Evolutionary conservation across 2,113 vertebrate species (phyloP), one percentile per base, ranked within the genome.

Genomic region (Hydrolagus affinis): DNA sequence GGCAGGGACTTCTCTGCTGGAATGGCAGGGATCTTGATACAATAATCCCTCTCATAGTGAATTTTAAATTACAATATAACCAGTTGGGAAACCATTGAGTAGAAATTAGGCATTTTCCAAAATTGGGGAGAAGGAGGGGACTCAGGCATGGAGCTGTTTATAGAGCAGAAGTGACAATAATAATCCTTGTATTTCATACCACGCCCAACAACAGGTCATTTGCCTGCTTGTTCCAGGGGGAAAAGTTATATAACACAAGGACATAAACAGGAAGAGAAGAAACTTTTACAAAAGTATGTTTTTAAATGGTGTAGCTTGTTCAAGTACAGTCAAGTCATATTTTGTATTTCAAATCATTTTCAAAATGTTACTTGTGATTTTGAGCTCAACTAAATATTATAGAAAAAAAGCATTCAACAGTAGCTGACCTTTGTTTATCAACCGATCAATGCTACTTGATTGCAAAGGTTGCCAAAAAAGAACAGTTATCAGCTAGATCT

Each of bases 361-460:
- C 72, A 19, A 15, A 44, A 44, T 74, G 17, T 44, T 44, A 44
- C 4, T 32, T 25, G 32, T 17, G 14, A 25, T 30, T 74, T 74
- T 32, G 30, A 56, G 72, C 17, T 56, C 72, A 44, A 30, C 10
- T 44, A 74, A 74, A 56, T 74, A 32, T 44, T 15, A 44, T 56
- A 44, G 21, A 74, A 74, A 74, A 2, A 44, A 10, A 44, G 44
- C 44, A 14, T 74, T 74, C 23, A 74, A 74, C 72, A 74, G 25
- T 74, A 74, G n/a, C 11, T 74, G 44, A 74, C 72, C 8, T 74
- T 74, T 74, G 17, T 19, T 56, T 74, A 74, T 74, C 72, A 74
- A 74, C 72, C 19, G 30, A 74, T 74, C 72, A 30, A 73, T 30
- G 28, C 28, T 30, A 28, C 17, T 73, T 73, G 28, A 17, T 74